Percentiles rank a stretch among this genome's conserved stretches.
These are phyloP conservation scores for Gobius niger DNA, from an alignment of 2,113 vertebrate species.

Conservation along the genomic window DNA sequence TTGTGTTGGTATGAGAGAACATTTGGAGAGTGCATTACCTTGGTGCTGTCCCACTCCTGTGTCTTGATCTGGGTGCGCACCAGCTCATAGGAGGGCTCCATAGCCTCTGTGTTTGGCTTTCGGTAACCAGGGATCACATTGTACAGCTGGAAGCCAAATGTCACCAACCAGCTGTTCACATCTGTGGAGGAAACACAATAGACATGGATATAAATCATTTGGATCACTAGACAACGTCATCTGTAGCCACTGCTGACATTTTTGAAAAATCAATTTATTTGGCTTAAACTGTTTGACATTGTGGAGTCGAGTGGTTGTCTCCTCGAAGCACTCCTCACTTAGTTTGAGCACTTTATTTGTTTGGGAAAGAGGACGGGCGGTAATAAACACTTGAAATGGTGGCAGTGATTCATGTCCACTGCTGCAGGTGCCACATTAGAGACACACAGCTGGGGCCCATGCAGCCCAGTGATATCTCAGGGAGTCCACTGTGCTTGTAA, in stretches of 20 bases:
- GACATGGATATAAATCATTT: not conserved
- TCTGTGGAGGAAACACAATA: slow-evolving; percentile 76
- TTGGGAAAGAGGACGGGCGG: slow-evolving; percentile 48
- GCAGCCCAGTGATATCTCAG: slow-evolving; percentile 45
- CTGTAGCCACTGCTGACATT: slow-evolving; percentile 2
- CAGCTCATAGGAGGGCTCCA: slow-evolving; percentile 95
- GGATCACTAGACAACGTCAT: slow-evolving; percentile 10
- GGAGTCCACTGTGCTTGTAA: slow-evolving; percentile 49
- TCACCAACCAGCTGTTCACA: slow-evolving; percentile 98
- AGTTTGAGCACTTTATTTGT: slow-evolving; percentile 57
- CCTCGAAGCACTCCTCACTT: slow-evolving; percentile 32
- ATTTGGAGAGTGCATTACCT: slow-evolving; percentile 76
- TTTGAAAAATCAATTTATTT: slow-evolving; percentile 20
- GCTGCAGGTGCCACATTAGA: slow-evolving; percentile 58
- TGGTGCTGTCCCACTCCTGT: slow-evolving; percentile 97
- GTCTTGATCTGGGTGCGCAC: slow-evolving; percentile 93
- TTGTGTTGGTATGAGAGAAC: slow-evolving; percentile 26
- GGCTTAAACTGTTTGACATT: slow-evolving; percentile 41
- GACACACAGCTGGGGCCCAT: slow-evolving; percentile 52
- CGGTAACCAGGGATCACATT: slow-evolving; percentile 96
- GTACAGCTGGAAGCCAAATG: slow-evolving; percentile 97
- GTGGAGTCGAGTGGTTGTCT: slow-evolving; percentile 49
- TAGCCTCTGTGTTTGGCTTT: slow-evolving; percentile 86
- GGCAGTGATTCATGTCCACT: slow-evolving; percentile 53
- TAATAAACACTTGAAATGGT: slow-evolving; percentile 60